These are phyloP conservation scores for Whitmania pigra DNA, from an alignment of 1,140 invertebrate genomes.

Conservation along the genomic window DNA sequence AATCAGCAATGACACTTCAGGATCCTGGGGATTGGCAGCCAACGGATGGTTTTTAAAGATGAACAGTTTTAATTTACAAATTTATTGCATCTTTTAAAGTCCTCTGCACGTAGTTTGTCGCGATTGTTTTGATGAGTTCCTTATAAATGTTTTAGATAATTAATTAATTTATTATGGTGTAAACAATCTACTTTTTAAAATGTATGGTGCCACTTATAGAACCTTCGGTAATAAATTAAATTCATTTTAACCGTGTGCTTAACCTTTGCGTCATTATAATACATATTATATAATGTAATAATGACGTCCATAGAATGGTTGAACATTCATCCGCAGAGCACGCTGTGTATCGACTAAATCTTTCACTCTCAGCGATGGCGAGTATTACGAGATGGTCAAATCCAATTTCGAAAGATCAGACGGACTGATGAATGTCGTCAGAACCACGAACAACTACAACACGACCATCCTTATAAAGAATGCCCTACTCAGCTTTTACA, in stretches of 20 bases:
- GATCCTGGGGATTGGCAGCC: constrained; percentile 84
- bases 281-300: no score
- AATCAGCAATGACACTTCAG: constrained; percentile 46
- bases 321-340: constrained; percentile 9
- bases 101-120: no score
- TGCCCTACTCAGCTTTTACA: constrained; percentile 79
- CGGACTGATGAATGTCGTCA: constrained; percentile 79
- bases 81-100: no score
- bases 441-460: constrained; percentile 81
- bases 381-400: constrained; percentile 97
- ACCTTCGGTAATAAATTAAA: no score
- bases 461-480: constrained; percentile 54
- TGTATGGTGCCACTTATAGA: no score
- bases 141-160: no score
- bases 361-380: constrained; percentile 70
- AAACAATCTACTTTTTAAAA: no score
- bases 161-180: no score
- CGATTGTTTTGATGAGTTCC: no score
- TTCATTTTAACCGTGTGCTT: no score
- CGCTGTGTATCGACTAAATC: constrained; percentile 44
- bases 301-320: no score
- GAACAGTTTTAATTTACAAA: constrained; percentile 32
- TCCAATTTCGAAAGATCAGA: constrained; percentile 98
- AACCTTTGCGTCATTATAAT: no score
- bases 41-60: constrained; percentile 90